A percentile compares a stretch with the other conserved stretches of the same genome.
These are phyloP conservation scores for Xanthia togata DNA, from an alignment of 2,888 invertebrate genomes.

Conservation along the genomic window DNA sequence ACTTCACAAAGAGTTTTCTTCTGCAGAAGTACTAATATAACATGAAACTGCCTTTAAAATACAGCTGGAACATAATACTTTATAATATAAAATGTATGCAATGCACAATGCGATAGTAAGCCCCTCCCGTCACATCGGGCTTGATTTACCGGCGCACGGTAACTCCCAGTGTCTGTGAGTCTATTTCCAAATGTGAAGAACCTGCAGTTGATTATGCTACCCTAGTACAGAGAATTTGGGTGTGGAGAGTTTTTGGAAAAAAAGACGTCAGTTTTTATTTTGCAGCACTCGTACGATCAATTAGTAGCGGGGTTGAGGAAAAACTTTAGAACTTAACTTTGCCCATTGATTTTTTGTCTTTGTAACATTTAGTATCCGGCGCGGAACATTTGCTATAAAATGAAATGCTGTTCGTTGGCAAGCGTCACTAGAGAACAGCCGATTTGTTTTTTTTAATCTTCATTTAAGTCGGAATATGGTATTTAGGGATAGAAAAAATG, in stretches of 20 bases:
- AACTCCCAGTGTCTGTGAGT: constrained; percentile 13
- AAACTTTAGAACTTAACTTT: background rate
- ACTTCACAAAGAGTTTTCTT: background rate
- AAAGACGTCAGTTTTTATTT: background rate
- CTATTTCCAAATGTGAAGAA: constrained; percentile 23
- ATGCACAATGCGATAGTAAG: constrained; percentile 38
- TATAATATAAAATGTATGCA: constrained; percentile 45
- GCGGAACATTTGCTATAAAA: too few species aligned
- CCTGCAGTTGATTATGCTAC: constrained; percentile 24
- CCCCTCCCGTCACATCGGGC: constrained; percentile 30
- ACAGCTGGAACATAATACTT: constrained; percentile 22
- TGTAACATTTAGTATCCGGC: too few species aligned
- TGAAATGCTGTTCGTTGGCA: too few species aligned
- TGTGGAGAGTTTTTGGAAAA: background rate
- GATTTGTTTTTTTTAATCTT: background rate
- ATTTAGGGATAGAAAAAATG: too few species aligned
- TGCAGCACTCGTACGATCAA: too few species aligned
- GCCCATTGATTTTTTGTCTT: too few species aligned
- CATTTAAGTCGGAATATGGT: too few species aligned
- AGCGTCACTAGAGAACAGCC: too few species aligned
- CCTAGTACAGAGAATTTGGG: constrained; percentile 15
- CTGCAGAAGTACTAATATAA: constrained; percentile 5
- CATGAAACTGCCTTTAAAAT: constrained; percentile 7
- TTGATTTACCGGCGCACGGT: constrained; percentile 44
- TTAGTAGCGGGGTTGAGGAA: background rate